Base-by-base conservation (phyloP, 2,797 vertebrate species). In the Epinephelus awoara region DNA sequence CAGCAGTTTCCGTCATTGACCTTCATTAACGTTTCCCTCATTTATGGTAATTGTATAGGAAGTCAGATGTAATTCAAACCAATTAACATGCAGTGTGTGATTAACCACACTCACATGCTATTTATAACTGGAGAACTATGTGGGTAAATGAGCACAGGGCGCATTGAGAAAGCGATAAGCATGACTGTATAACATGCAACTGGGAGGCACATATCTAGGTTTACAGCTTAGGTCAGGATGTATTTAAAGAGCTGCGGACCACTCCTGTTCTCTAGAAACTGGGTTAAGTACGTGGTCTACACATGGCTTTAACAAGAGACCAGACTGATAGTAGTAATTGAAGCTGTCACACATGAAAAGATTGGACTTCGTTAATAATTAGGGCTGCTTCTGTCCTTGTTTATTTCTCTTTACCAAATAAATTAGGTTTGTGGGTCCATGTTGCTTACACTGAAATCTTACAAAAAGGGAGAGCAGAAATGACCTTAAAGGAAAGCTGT, bases 171-270 rank as follows among this genome's bases (percentile, higher is more conserved):
- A 54, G 50, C 40, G 64, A 85, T 80, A 34, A 68, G 47, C 5
- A 65, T 34, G 21, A 77, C 54, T 83, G 75, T 67, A 64, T 72
- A 83, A 87, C 75, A 11, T 78, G 50, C 18, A 57, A 80, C 67
- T 61, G 56, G 57, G 66, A 67, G 29, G 50, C 54, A 21, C 83
- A 77, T 63, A 80, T 68, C 57, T 77, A 27, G 66, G 71, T 89
- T 86, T 82, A 91, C 52, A 2, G 55, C 72, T 76, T 9, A 58
- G 80, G 85, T 87, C 87, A 92, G 56, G 75, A 57, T 75, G 52
- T 90, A 92, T 92, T 92, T 92, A 78, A 87, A 88, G 87, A 74
- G 58, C 52, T 3, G 34, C 2, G 1, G 54, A 59, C 46, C 67
- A 40, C 77, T 84, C n/a, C 38, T 72, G 67, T 61, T 75, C 49